phyloP scores from a whole-genome alignment of 2,888 invertebrate genomes.

The Spatulosminthurus flaviceps region DNA sequence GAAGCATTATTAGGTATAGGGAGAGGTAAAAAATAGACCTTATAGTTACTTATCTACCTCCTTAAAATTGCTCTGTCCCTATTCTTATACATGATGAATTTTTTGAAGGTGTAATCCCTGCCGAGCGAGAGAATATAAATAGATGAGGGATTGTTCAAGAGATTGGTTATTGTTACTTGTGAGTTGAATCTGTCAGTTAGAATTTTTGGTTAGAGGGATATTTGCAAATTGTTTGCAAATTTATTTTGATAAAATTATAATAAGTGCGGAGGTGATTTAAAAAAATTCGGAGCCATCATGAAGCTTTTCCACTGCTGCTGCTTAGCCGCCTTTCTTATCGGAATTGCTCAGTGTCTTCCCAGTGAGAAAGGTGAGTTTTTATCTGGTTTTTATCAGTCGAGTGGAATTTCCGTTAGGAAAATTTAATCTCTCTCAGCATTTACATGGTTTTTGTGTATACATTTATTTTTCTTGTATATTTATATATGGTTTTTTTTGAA shows the following conservation, averaged over 20 bases:
- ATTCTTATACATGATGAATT: background rate
- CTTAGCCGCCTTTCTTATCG: conserved; percentile 27
- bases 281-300: conserved; percentile 38
- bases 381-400: background rate
- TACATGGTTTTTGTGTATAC: too few species aligned
- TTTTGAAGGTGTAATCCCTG: background rate
- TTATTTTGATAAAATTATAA: background rate
- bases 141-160: background rate
- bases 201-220: background rate
- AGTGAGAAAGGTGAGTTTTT: conserved; percentile 44
- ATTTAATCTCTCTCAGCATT: too few species aligned
- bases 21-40: too few species aligned
- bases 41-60: background rate
- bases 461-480: too few species aligned
- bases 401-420: too few species aligned
- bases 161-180: conserved; percentile 18
- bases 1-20: too few species aligned
- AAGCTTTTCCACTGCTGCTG: conserved; percentile 37
- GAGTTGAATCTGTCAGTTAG: background rate
- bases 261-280: background rate
- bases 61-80: background rate
- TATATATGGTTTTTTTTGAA: too few species aligned
- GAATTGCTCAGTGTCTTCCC: conserved; percentile 44
- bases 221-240: conserved; percentile 34
- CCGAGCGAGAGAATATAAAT: conserved; percentile 14